A percentile compares a stretch with the other conserved stretches of the same genome.
Conservation (phyloP, 2,113 vertebrate species). For the Numenius arquata region DNA sequence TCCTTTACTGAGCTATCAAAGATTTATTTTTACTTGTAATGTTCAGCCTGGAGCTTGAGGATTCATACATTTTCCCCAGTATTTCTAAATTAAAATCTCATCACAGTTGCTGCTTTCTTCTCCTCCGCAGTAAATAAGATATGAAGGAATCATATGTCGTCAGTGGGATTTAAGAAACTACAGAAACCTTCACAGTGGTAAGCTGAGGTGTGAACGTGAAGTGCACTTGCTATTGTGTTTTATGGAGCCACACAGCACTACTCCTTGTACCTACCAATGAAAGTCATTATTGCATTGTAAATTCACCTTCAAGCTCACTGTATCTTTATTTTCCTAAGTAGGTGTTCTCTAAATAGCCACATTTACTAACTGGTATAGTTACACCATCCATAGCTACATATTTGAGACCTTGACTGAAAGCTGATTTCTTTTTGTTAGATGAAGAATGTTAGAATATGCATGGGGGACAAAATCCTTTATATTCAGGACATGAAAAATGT, state of each 20-base stretch:
- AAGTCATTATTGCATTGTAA: neutral
- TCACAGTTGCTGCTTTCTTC: neutral
- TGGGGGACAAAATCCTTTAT: neutral
- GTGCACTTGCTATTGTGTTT: neutral
- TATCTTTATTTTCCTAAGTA: neutral
- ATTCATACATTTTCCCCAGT: neutral
- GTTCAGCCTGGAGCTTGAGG: neutral
- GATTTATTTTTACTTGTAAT: neutral
- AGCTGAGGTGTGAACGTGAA: neutral
- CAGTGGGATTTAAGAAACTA: neutral
- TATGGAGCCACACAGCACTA: neutral
- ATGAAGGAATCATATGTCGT: neutral
- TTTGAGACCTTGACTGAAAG: neutral
- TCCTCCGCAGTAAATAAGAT: neutral
- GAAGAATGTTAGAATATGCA: neutral
- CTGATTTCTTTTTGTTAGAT: neutral
- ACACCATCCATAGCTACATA: neutral
- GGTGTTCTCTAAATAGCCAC: neutral
- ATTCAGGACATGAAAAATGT: neutral
- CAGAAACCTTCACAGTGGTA: neutral
- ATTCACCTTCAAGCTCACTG: neutral
- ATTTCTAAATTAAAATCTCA: slow-evolving; percentile 28
- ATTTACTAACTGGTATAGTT: neutral
- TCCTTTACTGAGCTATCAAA: neutral
- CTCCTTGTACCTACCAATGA: neutral